Conservation (phyloP, 2,888 invertebrate species). For the Augiades crinisus region DNA sequence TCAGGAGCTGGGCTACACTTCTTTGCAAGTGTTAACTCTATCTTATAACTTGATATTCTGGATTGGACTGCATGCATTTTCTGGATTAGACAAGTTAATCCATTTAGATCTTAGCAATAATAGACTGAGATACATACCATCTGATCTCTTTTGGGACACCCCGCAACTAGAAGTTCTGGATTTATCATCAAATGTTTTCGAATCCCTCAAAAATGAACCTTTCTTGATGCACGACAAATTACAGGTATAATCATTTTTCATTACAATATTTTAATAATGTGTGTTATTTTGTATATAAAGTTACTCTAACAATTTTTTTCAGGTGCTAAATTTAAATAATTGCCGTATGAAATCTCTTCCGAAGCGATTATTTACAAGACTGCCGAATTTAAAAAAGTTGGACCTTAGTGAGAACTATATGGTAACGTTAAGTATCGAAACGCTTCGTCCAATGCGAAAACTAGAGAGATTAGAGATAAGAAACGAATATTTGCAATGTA, state of each 20-base stretch:
- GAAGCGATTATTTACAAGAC: slow-evolving; percentile 68
- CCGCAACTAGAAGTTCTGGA: slow-evolving; percentile 76
- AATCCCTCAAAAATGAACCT: slow-evolving; percentile 76
- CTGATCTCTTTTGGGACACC: slow-evolving; percentile 81
- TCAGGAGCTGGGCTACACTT: slow-evolving; percentile 72
- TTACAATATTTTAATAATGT: not conserved
- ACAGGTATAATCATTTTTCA: slow-evolving; percentile 52
- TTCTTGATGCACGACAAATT: slow-evolving; percentile 78
- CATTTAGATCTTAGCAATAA: slow-evolving; percentile 83
- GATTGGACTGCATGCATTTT: slow-evolving; percentile 83
- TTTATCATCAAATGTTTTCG: slow-evolving; percentile 83
- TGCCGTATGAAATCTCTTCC: slow-evolving; percentile 81
- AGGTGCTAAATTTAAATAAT: slow-evolving; percentile 81
- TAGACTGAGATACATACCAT: slow-evolving; percentile 78
- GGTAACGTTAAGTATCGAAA: slow-evolving; percentile 69
- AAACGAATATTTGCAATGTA: slow-evolving; percentile 82
- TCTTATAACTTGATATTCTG: slow-evolving; percentile 83
- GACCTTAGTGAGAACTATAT: slow-evolving; percentile 84
- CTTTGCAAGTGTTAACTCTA: slow-evolving; percentile 72
- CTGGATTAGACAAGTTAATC: slow-evolving; percentile 68
- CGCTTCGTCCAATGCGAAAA: slow-evolving; percentile 69
- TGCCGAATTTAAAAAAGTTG: slow-evolving; percentile 79
- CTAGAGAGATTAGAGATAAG: slow-evolving; percentile 75
- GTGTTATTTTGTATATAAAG: too few species aligned
- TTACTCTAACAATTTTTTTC: slow-evolving; percentile 40